Percentiles rank a stretch among this genome's conserved stretches.
phyloP scores from a whole-genome alignment of 1,140 invertebrate species.

The Paraescarpia echinospica region DNA sequence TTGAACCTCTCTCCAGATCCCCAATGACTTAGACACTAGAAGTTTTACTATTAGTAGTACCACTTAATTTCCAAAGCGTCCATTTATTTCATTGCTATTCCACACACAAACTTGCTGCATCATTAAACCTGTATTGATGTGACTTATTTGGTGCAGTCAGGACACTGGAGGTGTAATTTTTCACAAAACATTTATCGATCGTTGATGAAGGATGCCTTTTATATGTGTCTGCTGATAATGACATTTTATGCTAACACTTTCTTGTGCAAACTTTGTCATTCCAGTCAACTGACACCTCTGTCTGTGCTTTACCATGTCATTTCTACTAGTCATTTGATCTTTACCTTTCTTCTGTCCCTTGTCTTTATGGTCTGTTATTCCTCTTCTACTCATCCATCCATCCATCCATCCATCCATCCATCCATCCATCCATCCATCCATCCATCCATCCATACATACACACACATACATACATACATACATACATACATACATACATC shows the following conservation, averaged over 20 bases:
- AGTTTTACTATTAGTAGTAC: too few relatives aligned
- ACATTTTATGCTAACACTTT: background rate
- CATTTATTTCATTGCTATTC: background rate
- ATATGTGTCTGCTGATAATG: background rate
- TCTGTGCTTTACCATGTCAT: background rate
- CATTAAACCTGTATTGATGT: background rate
- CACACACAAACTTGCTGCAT: background rate
- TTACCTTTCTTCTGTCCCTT: background rate
- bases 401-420: background rate
- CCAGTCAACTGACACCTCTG: background rate
- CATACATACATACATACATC: background rate
- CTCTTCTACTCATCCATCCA: background rate
- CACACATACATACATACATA: too few relatives aligned
- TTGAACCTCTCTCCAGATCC: too few relatives aligned
- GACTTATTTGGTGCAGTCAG: background rate
- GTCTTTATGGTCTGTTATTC: background rate
- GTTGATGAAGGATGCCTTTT: background rate
- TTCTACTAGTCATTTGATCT: background rate
- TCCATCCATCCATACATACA: too few relatives aligned
- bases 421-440: too few relatives aligned
- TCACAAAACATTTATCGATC: background rate
- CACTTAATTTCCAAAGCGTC: background rate
- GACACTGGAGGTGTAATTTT: background rate
- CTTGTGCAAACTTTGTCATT: background rate
- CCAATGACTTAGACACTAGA: too few relatives aligned